phyloP scores from a whole-genome alignment of 2,113 vertebrate species.

The Hylia prasina region DNA sequence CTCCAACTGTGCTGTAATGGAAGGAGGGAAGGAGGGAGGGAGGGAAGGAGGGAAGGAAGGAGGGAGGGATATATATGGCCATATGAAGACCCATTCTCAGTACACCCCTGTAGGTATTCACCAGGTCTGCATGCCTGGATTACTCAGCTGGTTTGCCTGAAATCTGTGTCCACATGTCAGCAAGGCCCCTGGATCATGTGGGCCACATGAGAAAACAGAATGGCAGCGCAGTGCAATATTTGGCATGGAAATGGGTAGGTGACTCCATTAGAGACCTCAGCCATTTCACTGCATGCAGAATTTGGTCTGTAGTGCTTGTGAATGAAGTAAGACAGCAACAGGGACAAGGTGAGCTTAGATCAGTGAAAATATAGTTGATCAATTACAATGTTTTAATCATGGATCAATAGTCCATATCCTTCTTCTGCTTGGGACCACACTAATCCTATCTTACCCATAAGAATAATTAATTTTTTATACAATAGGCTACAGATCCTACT shows the following conservation, averaged over 20 bases:
- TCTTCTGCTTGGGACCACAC: neutral
- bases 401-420: neutral
- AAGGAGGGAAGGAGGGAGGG: neutral
- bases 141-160: neutral
- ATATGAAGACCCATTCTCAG: neutral
- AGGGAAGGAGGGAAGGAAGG: neutral
- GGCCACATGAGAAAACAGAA: neutral
- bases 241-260: neutral
- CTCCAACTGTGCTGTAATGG: neutral
- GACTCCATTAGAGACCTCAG: neutral
- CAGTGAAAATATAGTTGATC: neutral
- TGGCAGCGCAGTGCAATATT: neutral
- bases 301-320: neutral
- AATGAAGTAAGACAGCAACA: neutral
- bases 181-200: neutral
- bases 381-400: neutral
- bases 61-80: neutral
- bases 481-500: neutral
- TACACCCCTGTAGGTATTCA: neutral
- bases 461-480: neutral
- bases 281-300: neutral
- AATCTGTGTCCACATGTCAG: neutral
- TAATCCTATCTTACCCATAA: neutral
- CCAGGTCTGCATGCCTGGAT: neutral
- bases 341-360: neutral